Percentiles rank a stretch among this genome's conserved stretches.
Evolutionary conservation across 2,888 invertebrate species (phyloP).

Genomic region (Andrena praecox): DNA sequence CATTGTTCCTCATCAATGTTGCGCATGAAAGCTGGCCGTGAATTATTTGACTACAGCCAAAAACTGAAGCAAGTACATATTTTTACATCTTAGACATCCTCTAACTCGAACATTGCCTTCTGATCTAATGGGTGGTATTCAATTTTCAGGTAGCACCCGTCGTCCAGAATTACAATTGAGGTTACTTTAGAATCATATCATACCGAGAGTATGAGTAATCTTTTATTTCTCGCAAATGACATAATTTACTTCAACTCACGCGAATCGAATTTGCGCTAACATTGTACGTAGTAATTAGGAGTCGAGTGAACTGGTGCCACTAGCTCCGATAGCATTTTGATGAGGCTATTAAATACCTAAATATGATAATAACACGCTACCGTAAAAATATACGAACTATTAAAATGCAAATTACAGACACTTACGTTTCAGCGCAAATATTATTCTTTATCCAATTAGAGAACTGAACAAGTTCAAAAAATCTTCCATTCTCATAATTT

Average conservation of each 20-base stretch:
- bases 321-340: constrained; percentile 6
- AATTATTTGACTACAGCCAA: not conserved
- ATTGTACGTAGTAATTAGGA: not conserved
- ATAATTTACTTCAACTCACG: too few relatives aligned
- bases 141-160: too few relatives aligned
- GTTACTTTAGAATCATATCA: not conserved
- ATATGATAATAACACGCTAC: not conserved
- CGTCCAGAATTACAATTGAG: not conserved
- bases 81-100: not conserved
- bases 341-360: not conserved
- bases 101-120: not conserved
- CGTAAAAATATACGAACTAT: not conserved
- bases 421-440: not conserved
- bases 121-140: too few relatives aligned
- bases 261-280: not conserved
- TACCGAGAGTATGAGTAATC: too few relatives aligned
- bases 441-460: not conserved
- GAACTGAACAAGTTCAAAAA: not conserved
- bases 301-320: not conserved
- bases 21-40: not conserved
- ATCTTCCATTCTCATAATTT: not conserved
- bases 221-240: too few relatives aligned
- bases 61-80: not conserved
- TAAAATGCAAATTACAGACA: not conserved
- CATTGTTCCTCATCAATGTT: not conserved